Conservation (phyloP, 2,797 vertebrate species). For the Enteromius radiatus region DNA sequence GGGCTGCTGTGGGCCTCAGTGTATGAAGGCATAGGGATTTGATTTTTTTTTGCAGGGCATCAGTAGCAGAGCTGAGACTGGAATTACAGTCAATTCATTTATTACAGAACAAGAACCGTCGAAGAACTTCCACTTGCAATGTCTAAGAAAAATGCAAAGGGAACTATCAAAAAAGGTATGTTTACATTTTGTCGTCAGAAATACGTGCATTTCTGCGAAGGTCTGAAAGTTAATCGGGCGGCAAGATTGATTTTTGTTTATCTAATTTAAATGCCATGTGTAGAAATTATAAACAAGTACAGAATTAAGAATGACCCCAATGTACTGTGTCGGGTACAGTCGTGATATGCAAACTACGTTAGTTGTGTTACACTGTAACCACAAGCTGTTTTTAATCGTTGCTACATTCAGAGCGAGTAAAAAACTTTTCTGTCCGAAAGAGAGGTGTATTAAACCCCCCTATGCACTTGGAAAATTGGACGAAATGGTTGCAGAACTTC, state of each 20-base stretch:
- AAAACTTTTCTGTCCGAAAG: background rate
- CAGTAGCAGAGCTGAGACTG: constrained; percentile 42
- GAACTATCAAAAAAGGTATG: constrained; percentile 70
- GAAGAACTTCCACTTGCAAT: constrained; percentile 57
- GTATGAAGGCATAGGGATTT: constrained; percentile 65
- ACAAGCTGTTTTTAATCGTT: background rate
- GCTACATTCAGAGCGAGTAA: background rate
- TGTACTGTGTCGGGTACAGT: background rate
- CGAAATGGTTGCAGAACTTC: background rate
- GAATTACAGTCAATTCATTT: background rate
- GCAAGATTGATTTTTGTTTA: constrained; percentile 43
- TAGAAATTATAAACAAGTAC: background rate
- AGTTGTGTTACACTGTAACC: background rate
- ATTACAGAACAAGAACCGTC: background rate
- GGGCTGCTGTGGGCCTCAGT: constrained; percentile 60
- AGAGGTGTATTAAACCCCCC: background rate
- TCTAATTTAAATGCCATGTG: background rate
- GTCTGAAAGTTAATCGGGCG: constrained; percentile 63
- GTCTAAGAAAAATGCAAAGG: constrained; percentile 73
- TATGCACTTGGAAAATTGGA: background rate
- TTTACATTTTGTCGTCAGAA: constrained; percentile 10
- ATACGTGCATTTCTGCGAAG: constrained; percentile 53
- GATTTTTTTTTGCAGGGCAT: constrained; percentile 56
- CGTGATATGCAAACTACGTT: background rate
- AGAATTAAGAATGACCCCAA: background rate